Conservation (phyloP, 2,888 invertebrate species). For the Eustalomyia histrio region DNA sequence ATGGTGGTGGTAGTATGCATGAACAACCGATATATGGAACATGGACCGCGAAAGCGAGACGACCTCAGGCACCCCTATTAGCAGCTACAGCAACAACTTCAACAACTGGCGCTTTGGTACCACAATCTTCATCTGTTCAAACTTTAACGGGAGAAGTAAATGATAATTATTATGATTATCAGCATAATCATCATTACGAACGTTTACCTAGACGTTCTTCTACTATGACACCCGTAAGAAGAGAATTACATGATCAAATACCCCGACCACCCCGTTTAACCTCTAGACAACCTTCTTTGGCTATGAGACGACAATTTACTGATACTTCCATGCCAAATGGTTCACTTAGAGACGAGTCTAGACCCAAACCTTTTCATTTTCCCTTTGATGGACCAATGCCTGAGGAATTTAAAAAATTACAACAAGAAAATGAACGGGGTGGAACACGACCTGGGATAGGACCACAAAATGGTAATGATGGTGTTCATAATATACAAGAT, state of each 20-base stretch:
- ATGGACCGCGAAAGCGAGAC: conserved; percentile 78
- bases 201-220: conserved; percentile 74
- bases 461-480: conserved; percentile 44
- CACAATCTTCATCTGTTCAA: conserved; percentile 50
- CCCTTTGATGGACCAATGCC: conserved; percentile 76
- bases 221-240: conserved; percentile 74
- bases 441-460: conserved; percentile 34
- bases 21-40: conserved; percentile 75
- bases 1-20: conserved; percentile 66
- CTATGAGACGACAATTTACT: conserved; percentile 71
- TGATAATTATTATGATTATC: conserved; percentile 50
- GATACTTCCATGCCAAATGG: conserved; percentile 67
- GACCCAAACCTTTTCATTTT: conserved; percentile 78
- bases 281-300: conserved; percentile 71
- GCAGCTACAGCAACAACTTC: conserved; percentile 37
- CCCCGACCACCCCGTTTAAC: conserved; percentile 74
- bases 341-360: conserved; percentile 68
- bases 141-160: conserved; percentile 49
- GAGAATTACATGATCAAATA: conserved; percentile 73
- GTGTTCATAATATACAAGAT: conserved; percentile 77
- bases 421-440: conserved; percentile 58
- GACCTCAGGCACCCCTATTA: conserved; percentile 70
- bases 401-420: conserved; percentile 74
- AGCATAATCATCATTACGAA: conserved; percentile 72
- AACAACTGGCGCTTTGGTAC: conserved; percentile 7